phyloP scores from a whole-genome alignment of 2,797 vertebrate species.

The Antrozous pallidus region DNA sequence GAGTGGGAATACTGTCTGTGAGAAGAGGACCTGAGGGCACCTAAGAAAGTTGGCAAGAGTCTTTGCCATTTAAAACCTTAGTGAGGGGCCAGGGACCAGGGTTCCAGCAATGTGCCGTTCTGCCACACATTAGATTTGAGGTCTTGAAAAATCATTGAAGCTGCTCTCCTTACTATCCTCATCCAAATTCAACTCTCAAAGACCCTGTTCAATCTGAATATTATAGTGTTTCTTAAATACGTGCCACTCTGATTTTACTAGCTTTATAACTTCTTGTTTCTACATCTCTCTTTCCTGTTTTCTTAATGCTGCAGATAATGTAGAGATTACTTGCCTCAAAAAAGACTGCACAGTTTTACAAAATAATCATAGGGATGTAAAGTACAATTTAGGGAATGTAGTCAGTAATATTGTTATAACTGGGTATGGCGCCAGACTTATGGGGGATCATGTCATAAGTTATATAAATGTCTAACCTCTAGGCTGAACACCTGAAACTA shows the following conservation, averaged over 20 bases:
- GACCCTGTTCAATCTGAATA: background rate
- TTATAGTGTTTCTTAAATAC: background rate
- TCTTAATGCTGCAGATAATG: background rate
- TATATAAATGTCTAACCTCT: background rate
- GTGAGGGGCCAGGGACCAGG: background rate
- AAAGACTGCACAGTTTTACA: background rate
- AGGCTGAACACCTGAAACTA: background rate
- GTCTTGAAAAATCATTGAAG: background rate
- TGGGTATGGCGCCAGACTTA: background rate
- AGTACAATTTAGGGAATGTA: background rate
- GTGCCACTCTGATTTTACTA: background rate
- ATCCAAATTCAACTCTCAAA: background rate
- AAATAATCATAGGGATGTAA: background rate
- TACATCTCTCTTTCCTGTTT: background rate
- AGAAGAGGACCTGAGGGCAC: background rate
- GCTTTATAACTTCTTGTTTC: background rate
- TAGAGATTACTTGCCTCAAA: background rate
- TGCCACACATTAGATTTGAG: background rate
- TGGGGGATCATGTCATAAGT: background rate
- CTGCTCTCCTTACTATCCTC: background rate
- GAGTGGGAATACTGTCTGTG: background rate
- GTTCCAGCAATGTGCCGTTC: background rate
- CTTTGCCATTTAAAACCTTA: background rate
- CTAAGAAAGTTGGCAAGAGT: background rate
- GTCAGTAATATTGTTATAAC: background rate